Base-by-base conservation (phyloP, 2,797 vertebrate genomes). In the Malurus leucopterus region DNA sequence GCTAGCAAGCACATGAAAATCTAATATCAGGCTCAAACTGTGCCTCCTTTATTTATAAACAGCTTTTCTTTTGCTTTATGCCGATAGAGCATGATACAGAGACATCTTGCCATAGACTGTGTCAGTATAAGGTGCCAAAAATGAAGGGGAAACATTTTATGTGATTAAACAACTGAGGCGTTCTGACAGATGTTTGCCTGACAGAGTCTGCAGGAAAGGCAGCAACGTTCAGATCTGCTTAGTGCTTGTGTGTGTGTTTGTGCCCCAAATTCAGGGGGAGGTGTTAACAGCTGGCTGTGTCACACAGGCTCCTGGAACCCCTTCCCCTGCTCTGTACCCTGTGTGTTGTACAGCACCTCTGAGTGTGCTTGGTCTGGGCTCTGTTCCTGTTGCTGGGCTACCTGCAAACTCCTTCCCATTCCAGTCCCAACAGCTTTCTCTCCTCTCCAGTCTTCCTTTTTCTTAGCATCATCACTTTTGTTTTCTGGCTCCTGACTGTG, bases 121-220 rank as follows among this genome's bases (percentile, higher is more conserved):
- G 70, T 61, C 70, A 61, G 71, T 89, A 58, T 57, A 75, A 86
- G 87, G 83, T 95, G 94, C 90, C 91, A 92, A 57, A 88, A 90
- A 40, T 6, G 51, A 72, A 67, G 47, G 72, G 70, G 73, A 64
- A 90, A 70, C 92, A 70, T 76, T 76, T 91, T 43, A 53, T 89
- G 85, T 92, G 76, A 91, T 93, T 84, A 87, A 95, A 73, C 77
- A 90, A 55, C 57, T 81, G 89, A 91, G 87, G 68, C 2, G 1
- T 73, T 90, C 82, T 84, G 93, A 62, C 79, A 92, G 90, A 89
- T 87, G 94, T 92, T 91, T 89, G 84, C 73, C 86, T 83, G 76
- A 70, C 73, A 46, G 76, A 80, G 57, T 81, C 50, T 53, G 44
- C 40, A 46, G 82, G 67, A 38, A 50, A 44, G 63, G 82, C 74